Percentiles rank a stretch among this genome's conserved stretches.
Conservation (phyloP, 2,113 vertebrate species). For the Saguinus imperator region DNA sequence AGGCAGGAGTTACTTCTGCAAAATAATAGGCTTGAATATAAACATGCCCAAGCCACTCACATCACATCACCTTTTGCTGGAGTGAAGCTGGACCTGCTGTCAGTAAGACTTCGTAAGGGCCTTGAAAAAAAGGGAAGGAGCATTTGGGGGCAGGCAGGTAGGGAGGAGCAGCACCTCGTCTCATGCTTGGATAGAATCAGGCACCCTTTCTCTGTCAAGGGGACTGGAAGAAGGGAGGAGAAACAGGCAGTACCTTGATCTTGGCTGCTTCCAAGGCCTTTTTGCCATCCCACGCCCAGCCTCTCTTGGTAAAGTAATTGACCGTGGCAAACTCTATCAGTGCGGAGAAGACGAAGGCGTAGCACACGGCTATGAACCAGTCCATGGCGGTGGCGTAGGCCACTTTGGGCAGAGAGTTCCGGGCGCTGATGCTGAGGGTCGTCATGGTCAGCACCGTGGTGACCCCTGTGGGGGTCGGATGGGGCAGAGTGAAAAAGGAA, state of each 20-base stretch:
- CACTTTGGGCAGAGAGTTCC: slow-evolving; percentile 98
- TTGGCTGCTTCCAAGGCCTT: slow-evolving; percentile 96
- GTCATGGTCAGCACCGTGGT: slow-evolving; percentile 99
- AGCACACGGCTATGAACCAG: slow-evolving; percentile 99
- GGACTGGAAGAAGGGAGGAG: neutral
- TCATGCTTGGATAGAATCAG: neutral
- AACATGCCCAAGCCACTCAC: neutral
- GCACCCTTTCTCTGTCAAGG: neutral
- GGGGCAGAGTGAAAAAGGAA: neutral
- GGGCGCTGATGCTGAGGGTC: slow-evolving; percentile 97
- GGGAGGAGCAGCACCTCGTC: neutral
- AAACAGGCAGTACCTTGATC: slow-evolving; percentile 88
- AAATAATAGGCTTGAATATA: neutral
- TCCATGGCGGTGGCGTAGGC: slow-evolving; percentile 99
- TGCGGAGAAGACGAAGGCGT: slow-evolving; percentile 98
- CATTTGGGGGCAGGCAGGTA: too few relatives aligned
- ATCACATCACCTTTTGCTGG: neutral
- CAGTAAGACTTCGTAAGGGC: neutral
- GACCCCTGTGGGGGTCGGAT: slow-evolving; percentile 86
- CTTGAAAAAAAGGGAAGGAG: neutral
- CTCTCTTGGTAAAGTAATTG: slow-evolving; percentile 98
- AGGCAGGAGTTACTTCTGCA: neutral
- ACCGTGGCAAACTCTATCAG: slow-evolving; percentile 98
- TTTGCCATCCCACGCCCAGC: slow-evolving; percentile 99
- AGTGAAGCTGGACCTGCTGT: neutral